A percentile compares a stretch with the other conserved stretches of the same genome.
phyloP scores from a whole-genome alignment of 2,888 invertebrate species.

The Cacoxenus indagator region DNA sequence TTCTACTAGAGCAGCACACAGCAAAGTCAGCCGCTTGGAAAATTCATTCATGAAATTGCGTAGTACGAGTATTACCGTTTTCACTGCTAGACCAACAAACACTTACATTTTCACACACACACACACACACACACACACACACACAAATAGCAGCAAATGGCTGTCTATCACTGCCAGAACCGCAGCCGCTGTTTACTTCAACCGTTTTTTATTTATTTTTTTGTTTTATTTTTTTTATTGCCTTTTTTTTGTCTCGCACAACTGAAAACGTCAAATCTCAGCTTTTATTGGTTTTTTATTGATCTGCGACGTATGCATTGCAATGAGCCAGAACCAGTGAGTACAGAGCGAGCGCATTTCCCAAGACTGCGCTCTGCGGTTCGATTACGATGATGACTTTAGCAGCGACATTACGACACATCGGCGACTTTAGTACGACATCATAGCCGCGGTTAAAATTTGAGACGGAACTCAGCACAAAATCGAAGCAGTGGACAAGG shows the following conservation, averaged over 20 bases:
- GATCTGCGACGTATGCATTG: not conserved
- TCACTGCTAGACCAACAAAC: not conserved
- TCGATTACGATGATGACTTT: too few relatives aligned
- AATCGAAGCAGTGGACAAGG: too few relatives aligned
- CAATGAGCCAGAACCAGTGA: not conserved
- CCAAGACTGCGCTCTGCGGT: not conserved
- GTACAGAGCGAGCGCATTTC: not conserved
- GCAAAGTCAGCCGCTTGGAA: slow-evolving; percentile 31
- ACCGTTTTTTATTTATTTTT: too few relatives aligned
- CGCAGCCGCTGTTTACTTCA: too few relatives aligned
- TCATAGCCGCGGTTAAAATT: too few relatives aligned
- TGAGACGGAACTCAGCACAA: too few relatives aligned
- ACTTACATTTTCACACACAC: not conserved
- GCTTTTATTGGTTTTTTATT: not conserved
- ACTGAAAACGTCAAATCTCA: not conserved
- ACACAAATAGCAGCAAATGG: too few relatives aligned
- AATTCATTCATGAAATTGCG: slow-evolving; percentile 33
- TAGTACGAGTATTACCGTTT: not conserved
- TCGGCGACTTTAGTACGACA: too few relatives aligned
- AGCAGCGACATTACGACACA: too few relatives aligned
- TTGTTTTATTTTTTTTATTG: too few relatives aligned
- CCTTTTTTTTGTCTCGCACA: not conserved
- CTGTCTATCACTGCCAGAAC: too few relatives aligned
- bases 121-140: not conserved
- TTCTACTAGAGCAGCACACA: not conserved